Evolutionary conservation across 2,113 vertebrate species (phyloP).

Genomic region (Cricetomys ansorgei): DNA sequence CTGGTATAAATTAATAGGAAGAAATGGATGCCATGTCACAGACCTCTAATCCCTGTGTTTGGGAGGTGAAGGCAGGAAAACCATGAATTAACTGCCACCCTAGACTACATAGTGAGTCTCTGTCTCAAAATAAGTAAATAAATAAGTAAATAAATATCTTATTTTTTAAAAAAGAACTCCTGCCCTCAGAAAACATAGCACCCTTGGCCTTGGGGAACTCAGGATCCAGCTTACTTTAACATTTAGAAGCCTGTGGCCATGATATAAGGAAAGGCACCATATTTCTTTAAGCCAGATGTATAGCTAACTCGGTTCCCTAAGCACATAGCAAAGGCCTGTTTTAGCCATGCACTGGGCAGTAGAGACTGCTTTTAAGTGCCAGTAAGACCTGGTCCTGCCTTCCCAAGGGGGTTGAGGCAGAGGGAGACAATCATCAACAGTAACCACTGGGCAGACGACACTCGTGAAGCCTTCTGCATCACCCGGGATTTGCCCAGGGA

Average conservation of each 20-base stretch:
- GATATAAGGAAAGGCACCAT: neutral
- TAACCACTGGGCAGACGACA: neutral
- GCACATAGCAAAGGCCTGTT: neutral
- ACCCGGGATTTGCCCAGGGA: neutral
- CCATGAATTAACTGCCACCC: neutral
- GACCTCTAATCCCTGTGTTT: neutral
- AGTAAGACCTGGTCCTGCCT: neutral
- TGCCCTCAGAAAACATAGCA: neutral
- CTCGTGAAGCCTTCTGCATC: neutral
- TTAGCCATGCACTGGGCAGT: neutral
- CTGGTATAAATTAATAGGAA: neutral
- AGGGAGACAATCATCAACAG: neutral
- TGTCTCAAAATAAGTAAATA: neutral
- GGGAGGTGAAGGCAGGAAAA: neutral
- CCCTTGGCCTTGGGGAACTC: neutral
- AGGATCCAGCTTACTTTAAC: neutral
- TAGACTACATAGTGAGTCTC: neutral
- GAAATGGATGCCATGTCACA: neutral
- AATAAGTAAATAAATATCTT: neutral
- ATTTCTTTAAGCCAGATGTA: neutral
- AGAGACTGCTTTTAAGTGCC: neutral
- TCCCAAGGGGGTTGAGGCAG: neutral
- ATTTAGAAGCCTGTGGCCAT: neutral
- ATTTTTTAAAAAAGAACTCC: neutral
- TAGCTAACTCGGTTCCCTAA: neutral